phyloP scores from a whole-genome alignment of 2,888 invertebrate genomes.

The Byasa hedistus region DNA sequence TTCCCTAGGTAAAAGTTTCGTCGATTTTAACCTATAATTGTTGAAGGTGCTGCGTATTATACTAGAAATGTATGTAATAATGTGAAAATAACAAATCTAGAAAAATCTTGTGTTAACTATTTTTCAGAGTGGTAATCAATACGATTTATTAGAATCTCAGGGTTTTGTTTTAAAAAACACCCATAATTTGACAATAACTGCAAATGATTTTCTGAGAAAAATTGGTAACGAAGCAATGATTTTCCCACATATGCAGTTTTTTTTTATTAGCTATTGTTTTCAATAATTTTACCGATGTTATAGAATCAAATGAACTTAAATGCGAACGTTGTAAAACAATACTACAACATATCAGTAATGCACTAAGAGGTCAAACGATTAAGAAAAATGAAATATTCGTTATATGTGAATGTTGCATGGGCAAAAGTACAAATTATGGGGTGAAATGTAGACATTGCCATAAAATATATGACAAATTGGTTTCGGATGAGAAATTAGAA shows the following conservation, averaged over 20 bases:
- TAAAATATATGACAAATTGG: slow-evolving; percentile 49
- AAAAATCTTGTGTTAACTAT: background rate
- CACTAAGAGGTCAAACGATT: slow-evolving; percentile 36
- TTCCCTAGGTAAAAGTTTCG: no score
- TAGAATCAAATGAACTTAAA: slow-evolving; percentile 47
- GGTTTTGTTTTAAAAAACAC: slow-evolving; percentile 21
- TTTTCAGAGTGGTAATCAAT: slow-evolving; percentile 14
- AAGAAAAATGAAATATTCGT: slow-evolving; percentile 44
- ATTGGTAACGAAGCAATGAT: slow-evolving; percentile 13
- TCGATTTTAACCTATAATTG: no score
- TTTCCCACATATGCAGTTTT: background rate
- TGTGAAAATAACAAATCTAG: background rate
- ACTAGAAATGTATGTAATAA: background rate
- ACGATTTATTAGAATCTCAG: slow-evolving; percentile 16
- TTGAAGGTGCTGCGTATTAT: no score
- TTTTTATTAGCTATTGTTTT: background rate
- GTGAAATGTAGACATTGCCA: slow-evolving; percentile 49
- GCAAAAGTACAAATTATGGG: slow-evolving; percentile 32
- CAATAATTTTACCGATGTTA: slow-evolving; percentile 32
- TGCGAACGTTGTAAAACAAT: slow-evolving; percentile 57
- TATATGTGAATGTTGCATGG: slow-evolving; percentile 56
- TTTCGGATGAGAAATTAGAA: slow-evolving; percentile 10
- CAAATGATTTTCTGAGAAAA: slow-evolving; percentile 16
- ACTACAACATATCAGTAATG: slow-evolving; percentile 46
- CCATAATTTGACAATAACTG: slow-evolving; percentile 11